Evolutionary conservation across 2,113 vertebrate species (phyloP).

Genomic region (Heteronetta atricapilla): DNA sequence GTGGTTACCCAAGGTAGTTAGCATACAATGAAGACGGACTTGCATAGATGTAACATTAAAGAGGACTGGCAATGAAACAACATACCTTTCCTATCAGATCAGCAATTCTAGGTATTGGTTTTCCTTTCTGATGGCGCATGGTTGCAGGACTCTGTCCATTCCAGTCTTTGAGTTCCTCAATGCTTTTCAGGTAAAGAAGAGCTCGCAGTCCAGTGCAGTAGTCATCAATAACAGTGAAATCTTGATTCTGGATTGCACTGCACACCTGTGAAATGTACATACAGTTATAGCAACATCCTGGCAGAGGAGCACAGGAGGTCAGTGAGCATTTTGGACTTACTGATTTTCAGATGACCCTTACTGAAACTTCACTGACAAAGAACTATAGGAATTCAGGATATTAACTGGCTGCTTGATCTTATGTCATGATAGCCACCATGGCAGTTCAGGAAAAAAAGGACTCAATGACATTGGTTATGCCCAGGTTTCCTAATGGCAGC

Average conservation of each 20-base stretch:
- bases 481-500: not conserved
- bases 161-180: constrained; percentile 86
- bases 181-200: constrained; percentile 89
- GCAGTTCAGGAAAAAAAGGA: not conserved
- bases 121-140: constrained; percentile 87
- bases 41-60: not conserved
- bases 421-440: not conserved
- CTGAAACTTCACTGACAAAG: not conserved
- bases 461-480: not conserved
- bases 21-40: not conserved
- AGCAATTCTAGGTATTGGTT: constrained; percentile 80
- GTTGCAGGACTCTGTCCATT: constrained; percentile 90
- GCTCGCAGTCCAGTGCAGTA: constrained; percentile 89
- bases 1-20: not conserved
- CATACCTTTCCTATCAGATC: constrained; percentile 87
- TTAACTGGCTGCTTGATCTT: not conserved
- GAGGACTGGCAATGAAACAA: not conserved
- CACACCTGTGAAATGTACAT: constrained; percentile 80
- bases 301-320: not conserved
- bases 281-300: not conserved
- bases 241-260: constrained; percentile 96
- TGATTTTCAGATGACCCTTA: not conserved
- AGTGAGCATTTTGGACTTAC: not conserved
- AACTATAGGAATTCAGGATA: not conserved
- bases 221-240: constrained; percentile 94